Base-by-base conservation (phyloP, 2,888 invertebrate genomes). In the Sarcophaga rosellei region DNA sequence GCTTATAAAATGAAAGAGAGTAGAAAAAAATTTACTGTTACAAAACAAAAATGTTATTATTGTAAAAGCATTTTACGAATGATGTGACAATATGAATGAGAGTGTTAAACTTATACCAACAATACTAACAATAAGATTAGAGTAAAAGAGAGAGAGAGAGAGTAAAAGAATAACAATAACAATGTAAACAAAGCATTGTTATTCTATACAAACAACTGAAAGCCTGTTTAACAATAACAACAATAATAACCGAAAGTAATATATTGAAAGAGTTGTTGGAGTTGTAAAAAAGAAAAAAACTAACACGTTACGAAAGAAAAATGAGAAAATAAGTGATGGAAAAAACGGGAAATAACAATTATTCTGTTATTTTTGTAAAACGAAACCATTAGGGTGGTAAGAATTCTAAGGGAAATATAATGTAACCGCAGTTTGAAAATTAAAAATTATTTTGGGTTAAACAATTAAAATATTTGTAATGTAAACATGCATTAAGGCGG, bases 11-110 rank as follows among this genome's bases (percentile, higher is more conserved):
- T 4, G 17, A 53, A 53, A 17, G 15, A 53, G 17, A 17, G 12
- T 53, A 53, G 53, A 17, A 3, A 53, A 47, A 59, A 17, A 65
- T 23, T 21, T 23, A 62, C 15, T 70, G 25, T 72, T 17, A 35
- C 10, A 35, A 35, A 35, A 35, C 8, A 35, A 35, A 35, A 35
- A 35, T 35, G 35, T 35, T 75, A 68, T 72, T 76, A 44, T 23
- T 77, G 69, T 83, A 81, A 81, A 86, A 83, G 61, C 61, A 70
- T 81, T 83, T 69, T 66, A 72, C 75, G 83, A 81, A 84, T 75
- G 81, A 86, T 84, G 83, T 86, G 86, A 86, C 83, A 81, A 84
- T 77, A 81, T 81, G 53, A 83, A 81, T 86, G 65, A 86, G 69
- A 86, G 81, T 75, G 80, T 83, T 77, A 57, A 53, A 25, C 23